These are phyloP conservation scores for Calcarius ornatus DNA, from an alignment of 2,113 vertebrate genomes.

Conservation along the genomic window DNA sequence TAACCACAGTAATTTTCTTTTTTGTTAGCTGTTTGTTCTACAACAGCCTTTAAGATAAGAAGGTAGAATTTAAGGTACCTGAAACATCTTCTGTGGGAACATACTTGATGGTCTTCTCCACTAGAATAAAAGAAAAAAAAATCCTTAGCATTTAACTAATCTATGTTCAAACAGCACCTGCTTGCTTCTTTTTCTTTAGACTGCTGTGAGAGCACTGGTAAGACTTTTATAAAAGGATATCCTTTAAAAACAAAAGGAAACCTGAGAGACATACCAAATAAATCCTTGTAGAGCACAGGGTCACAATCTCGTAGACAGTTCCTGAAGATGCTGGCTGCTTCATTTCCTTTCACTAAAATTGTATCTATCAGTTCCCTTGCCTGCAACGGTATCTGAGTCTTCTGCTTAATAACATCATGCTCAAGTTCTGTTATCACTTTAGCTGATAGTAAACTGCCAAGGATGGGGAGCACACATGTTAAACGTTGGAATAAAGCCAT, in stretches of 20 bases:
- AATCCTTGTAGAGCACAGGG: constrained; percentile 84
- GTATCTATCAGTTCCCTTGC: constrained; percentile 90
- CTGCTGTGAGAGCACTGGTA: background rate
- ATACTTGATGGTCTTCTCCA: constrained; percentile 89
- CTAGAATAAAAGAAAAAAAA: constrained; percentile 73
- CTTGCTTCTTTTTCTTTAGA: background rate
- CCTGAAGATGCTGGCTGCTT: constrained; percentile 89
- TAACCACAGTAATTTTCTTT: background rate
- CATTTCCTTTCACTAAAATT: constrained; percentile 89
- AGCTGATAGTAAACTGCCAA: constrained; percentile 84
- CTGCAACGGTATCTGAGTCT: constrained; percentile 86
- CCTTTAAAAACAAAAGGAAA: background rate
- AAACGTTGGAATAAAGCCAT: constrained; percentile 87
- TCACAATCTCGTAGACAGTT: constrained; percentile 90
- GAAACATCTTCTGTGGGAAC: constrained; percentile 90
- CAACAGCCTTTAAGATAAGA: background rate
- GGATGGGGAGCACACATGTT: constrained; percentile 84
- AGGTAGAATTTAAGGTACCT: constrained; percentile 76
- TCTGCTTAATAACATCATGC: constrained; percentile 85
- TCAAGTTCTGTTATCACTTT: constrained; percentile 85
- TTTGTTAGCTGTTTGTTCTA: background rate
- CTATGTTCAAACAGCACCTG: background rate
- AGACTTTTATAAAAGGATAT: background rate
- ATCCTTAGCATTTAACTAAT: background rate
- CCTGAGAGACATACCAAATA: constrained; percentile 83